These are phyloP conservation scores for Pterocles orientalis DNA, from an alignment of 2,113 vertebrate genomes.

Conservation along the genomic window DNA sequence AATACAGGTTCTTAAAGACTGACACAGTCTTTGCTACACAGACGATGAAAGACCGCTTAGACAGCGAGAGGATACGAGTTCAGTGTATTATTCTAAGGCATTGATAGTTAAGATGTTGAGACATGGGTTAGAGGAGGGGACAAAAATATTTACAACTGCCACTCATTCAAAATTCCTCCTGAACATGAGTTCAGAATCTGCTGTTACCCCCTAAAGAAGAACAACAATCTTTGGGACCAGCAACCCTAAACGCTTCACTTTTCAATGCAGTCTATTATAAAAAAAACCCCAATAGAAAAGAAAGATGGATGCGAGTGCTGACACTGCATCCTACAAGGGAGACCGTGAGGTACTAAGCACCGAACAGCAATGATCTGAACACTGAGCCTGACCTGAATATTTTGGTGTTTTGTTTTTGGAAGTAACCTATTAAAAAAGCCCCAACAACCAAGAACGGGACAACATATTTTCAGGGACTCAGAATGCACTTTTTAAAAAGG, in stretches of 20 bases:
- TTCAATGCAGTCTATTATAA: neutral
- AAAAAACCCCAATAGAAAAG: neutral
- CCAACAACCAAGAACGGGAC: neutral
- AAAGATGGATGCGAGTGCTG: neutral
- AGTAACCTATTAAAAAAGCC: neutral
- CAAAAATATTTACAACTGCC: neutral
- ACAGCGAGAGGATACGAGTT: fast-evolving
- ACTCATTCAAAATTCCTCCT: neutral
- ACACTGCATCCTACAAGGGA: neutral
- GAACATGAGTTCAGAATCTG: neutral
- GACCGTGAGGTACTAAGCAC: neutral
- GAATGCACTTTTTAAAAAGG: neutral
- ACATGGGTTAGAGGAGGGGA: neutral
- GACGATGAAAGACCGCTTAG: neutral
- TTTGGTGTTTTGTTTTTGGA: neutral
- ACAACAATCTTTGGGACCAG: neutral
- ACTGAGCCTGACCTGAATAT: neutral
- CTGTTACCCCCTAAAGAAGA: fast-evolving
- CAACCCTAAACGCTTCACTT: neutral
- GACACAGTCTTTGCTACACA: neutral
- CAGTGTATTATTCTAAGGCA: neutral
- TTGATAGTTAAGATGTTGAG: neutral
- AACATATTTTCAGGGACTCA: neutral
- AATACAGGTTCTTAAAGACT: neutral
- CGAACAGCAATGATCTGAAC: neutral